Evolutionary conservation across 23 tunicate species (phyloP).

Genomic region (Halocynthia aurantium): DNA sequence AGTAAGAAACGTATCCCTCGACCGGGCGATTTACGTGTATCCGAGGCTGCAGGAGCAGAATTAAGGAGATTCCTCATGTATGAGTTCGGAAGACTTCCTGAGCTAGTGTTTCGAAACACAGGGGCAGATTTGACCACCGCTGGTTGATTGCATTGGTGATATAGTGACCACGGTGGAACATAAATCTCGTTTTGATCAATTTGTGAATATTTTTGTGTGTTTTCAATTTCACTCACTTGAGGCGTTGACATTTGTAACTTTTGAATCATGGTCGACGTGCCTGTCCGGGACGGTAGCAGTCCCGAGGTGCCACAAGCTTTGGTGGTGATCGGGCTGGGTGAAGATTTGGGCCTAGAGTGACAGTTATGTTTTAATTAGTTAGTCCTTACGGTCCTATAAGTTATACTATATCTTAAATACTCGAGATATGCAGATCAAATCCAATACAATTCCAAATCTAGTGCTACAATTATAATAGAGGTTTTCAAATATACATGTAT

Average conservation of each 20-base stretch:
- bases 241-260: background rate
- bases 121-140: background rate
- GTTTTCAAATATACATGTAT: no score
- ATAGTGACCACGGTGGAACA: conserved; percentile 11
- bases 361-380: no score
- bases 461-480: no score
- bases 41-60: conserved; percentile 11
- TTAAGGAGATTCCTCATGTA: background rate
- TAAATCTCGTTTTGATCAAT: background rate
- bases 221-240: conserved; percentile 23
- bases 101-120: background rate
- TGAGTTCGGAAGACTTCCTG: background rate
- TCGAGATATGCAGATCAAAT: no score
- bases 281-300: conserved; percentile 14
- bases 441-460: no score
- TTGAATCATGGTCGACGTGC: conserved; percentile 14
- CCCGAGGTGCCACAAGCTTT: conserved; percentile 2
- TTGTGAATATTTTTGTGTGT: background rate
- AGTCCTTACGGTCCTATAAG: no score
- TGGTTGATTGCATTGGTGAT: background rate
- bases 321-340: background rate
- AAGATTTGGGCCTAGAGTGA: conserved; percentile 1
- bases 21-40: conserved; percentile 22
- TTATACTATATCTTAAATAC: no score
- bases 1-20: conserved; percentile 41